phyloP scores from a whole-genome alignment of 2,797 vertebrate genomes.

The Scyliorhinus canicula region DNA sequence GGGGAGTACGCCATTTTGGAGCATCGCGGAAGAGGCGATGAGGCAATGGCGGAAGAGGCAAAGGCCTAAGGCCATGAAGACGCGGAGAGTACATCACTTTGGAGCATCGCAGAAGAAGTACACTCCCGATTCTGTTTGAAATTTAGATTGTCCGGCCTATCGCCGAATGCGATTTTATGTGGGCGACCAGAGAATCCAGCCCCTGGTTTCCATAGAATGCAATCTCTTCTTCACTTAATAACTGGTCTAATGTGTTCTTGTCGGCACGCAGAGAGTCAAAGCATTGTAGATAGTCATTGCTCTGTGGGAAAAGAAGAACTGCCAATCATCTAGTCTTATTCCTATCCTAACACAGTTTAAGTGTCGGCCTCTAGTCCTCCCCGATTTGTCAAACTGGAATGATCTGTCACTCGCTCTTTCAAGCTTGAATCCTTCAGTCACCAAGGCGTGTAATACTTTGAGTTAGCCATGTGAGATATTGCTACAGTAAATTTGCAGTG shows the following conservation, averaged over 20 bases:
- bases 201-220: background rate
- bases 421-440: background rate
- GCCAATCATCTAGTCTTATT: background rate
- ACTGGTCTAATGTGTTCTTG: background rate
- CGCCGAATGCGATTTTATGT: too few relatives aligned
- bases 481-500: background rate
- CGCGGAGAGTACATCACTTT: too few relatives aligned
- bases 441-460: background rate
- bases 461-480: background rate
- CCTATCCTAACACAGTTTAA: background rate
- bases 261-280: background rate
- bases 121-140: too few relatives aligned
- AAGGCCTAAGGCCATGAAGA: too few relatives aligned
- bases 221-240: background rate
- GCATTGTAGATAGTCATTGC: background rate
- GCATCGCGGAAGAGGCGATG: too few relatives aligned
- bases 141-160: too few relatives aligned
- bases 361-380: background rate
- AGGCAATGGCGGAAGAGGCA: too few relatives aligned
- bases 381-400: background rate
- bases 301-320: background rate
- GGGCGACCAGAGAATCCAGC: too few relatives aligned
- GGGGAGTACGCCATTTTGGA: too few relatives aligned
- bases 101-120: too few relatives aligned
- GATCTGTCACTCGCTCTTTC: background rate